Evolutionary conservation across 2,113 vertebrate species (phyloP).

Genomic region (Phrynosoma blainvillii): DNA sequence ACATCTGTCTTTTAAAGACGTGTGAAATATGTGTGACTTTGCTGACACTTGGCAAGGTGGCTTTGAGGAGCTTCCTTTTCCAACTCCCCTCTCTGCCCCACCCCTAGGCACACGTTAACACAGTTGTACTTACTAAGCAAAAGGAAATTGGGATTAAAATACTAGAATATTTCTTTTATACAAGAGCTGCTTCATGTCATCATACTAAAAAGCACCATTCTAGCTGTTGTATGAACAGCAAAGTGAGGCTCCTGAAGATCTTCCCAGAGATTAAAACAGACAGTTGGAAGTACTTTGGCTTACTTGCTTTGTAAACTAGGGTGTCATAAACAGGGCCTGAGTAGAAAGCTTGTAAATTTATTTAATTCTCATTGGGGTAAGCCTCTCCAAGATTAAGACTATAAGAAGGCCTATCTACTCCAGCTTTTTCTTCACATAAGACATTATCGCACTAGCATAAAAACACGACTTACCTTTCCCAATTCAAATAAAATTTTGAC

Average conservation of each 20-base stretch:
- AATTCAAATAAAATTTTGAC: too few relatives aligned
- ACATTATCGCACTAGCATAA: too few relatives aligned
- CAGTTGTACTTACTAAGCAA: not conserved
- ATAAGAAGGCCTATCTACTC: not conserved
- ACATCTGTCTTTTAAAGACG: slow-evolving; percentile 51
- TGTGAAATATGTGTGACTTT: slow-evolving; percentile 41
- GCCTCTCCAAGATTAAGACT: not conserved
- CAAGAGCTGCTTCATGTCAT: fast-evolving
- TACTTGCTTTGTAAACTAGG: not conserved
- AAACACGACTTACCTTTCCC: too few relatives aligned
- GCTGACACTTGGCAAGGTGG: slow-evolving; percentile 41
- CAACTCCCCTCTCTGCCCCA: not conserved
- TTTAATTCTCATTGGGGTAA: not conserved
- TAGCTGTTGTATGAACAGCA: not conserved
- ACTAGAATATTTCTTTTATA: not conserved
- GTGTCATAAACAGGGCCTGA: not conserved
- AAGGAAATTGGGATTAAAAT: slow-evolving; percentile 31
- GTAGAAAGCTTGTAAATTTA: not conserved
- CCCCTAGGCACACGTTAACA: slow-evolving; percentile 23
- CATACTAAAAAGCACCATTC: not conserved
- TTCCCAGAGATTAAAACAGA: not conserved
- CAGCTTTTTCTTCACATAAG: not conserved
- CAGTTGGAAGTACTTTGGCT: not conserved
- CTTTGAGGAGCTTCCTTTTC: slow-evolving; percentile 25
- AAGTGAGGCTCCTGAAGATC: too few relatives aligned